Evolutionary conservation across 2,888 invertebrate genomes (phyloP), one percentile per base, ranked within the genome.

Genomic region (Rhyacophila evoluta): DNA sequence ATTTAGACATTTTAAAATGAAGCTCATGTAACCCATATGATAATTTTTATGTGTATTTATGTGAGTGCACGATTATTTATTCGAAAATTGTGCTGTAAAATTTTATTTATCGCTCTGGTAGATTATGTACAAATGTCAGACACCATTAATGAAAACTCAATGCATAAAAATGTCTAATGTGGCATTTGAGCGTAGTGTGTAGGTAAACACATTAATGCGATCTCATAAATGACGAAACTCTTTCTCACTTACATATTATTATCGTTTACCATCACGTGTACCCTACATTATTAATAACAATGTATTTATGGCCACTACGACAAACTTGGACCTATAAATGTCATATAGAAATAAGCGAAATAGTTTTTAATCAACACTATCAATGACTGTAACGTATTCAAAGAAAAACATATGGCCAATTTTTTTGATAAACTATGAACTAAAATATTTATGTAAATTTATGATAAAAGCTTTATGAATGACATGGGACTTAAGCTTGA

Each of bases 101-200:
- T 11, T 29, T 33, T 28, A 77, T 77, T 77, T 77, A 77, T 77
- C 38, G 39, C 72, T 19, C 70, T n/a, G 15, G 77, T 77, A 27
- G n/a, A 19, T 29, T 72, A 38, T 28, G 19, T 39, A 25, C 73
- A 77, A 77, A 71, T 77, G 73, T 38, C 77, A 39, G 19, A 25
- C 29, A 15, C 19, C 73, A 68, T 72, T 75, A 79, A 75, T 72
- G 75, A 70, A 73, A 74, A 74, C 74, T 74, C 29, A 74, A 74
- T 74, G 71, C 78, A 74, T 27, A n/a, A 37, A 75, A 72, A 72
- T 75, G 72, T 67, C 72, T 12, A 38, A 73, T 38, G 33, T 73
- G 68, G 33, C 72, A 72, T 77, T 77, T 69, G 41, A 67, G 33
- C 27, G 3, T 38, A 33, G 28, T 39, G 77, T 67, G 77, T 77